These are phyloP conservation scores for Halcyon leucocephala DNA, from an alignment of 2,797 vertebrate species.

Conservation along the genomic window DNA sequence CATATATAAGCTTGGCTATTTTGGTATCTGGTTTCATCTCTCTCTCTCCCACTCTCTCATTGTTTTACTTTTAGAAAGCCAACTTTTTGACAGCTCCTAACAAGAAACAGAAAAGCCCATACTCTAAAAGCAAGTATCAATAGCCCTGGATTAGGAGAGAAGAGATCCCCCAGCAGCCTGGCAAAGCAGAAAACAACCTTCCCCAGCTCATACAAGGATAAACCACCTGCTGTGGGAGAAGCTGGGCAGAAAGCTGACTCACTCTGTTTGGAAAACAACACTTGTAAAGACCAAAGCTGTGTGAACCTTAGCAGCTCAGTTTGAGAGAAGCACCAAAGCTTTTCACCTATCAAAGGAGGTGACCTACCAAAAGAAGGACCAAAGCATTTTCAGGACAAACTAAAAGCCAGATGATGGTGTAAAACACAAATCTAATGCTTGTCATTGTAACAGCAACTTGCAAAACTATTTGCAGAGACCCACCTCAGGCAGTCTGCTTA, in stretches of 20 bases:
- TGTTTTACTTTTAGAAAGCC: constrained; percentile 53
- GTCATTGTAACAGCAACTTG: neutral
- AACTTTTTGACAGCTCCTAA: neutral
- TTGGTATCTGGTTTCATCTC: neutral
- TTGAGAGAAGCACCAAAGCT: neutral
- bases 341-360: neutral
- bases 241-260: neutral
- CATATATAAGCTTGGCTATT: neutral
- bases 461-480: neutral
- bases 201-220: neutral
- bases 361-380: neutral
- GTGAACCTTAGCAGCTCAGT: neutral
- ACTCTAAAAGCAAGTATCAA: neutral
- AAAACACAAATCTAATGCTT: neutral
- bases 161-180: neutral
- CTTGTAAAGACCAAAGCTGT: neutral
- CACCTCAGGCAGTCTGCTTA: neutral
- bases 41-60: neutral
- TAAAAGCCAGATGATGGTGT: neutral
- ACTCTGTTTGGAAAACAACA: neutral
- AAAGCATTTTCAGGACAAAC: neutral
- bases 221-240: neutral
- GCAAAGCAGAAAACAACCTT: neutral
- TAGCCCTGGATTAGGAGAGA: neutral
- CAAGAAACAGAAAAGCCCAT: neutral